Evolutionary conservation across 2,888 invertebrate genomes (phyloP).

Genomic region (Ormyrus labotus): DNA sequence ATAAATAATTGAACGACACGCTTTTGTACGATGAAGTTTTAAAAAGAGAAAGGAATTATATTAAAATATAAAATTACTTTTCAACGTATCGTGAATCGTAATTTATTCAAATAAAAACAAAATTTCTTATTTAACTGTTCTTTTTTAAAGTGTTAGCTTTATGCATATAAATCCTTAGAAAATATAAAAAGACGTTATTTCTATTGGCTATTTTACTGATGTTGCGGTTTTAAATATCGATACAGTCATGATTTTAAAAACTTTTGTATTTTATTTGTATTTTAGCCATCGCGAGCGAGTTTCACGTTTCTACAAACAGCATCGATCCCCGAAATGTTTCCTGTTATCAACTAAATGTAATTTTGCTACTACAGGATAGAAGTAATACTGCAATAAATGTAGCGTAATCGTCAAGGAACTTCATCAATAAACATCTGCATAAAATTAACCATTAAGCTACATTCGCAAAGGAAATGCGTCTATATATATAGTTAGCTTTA

Average conservation of each 20-base stretch:
- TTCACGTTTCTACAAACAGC: not conserved
- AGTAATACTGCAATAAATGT: constrained; percentile 8
- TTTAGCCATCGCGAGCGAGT: not conserved
- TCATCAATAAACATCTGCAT: constrained; percentile 39
- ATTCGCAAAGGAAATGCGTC: constrained; percentile 7
- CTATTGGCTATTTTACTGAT: too few relatives aligned
- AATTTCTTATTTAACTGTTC: too few relatives aligned
- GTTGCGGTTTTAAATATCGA: too few relatives aligned
- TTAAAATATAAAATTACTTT: not conserved
- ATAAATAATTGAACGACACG: not conserved
- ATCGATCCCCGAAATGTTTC: constrained; percentile 34
- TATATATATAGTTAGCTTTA: constrained; percentile 12
- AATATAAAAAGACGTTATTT: too few relatives aligned
- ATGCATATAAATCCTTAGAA: too few relatives aligned
- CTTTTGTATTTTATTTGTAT: not conserved
- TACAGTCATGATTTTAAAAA: too few relatives aligned
- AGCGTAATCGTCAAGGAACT: constrained; percentile 30
- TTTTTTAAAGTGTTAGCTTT: too few relatives aligned
- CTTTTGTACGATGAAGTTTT: not conserved
- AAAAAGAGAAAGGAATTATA: not conserved
- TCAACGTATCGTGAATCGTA: too few relatives aligned
- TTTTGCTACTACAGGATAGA: constrained; percentile 6
- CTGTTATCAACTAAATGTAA: constrained; percentile 22
- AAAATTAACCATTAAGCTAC: constrained; percentile 23
- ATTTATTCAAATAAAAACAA: not conserved